phyloP scores from a whole-genome alignment of 2,797 vertebrate species.

The Otus scops region DNA sequence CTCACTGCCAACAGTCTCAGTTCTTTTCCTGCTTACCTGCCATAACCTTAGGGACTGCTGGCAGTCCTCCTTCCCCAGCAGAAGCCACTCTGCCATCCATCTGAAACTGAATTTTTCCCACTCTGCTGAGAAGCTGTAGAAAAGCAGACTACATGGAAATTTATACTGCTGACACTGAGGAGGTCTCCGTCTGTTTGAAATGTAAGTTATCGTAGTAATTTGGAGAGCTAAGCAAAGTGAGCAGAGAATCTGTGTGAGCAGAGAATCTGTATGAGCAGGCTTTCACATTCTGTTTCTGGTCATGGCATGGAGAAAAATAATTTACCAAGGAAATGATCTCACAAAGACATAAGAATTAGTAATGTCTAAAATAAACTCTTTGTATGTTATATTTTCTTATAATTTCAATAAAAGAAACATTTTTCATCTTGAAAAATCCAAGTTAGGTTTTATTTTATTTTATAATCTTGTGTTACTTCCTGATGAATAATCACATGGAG shows the following conservation, averaged over 20 bases:
- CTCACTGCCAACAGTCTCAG: not conserved
- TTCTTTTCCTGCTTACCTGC: not conserved
- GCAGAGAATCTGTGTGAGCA: not conserved
- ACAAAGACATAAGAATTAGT: not conserved
- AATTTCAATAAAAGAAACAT: not conserved
- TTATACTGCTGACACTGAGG: not conserved
- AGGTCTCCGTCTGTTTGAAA: not conserved
- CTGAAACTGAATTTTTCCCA: fast-evolving
- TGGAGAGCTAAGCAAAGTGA: conserved; percentile 7
- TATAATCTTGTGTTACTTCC: not conserved
- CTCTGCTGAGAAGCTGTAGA: not conserved
- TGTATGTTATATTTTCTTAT: not conserved
- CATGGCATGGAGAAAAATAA: not conserved
- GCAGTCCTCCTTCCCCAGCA: not conserved
- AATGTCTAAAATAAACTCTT: not conserved
- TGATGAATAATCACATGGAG: not conserved
- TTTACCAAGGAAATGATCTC: not conserved
- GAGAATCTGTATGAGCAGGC: not conserved
- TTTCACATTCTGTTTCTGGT: not conserved
- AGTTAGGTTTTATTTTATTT: not conserved
- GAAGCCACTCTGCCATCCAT: not conserved
- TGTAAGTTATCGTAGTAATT: not conserved
- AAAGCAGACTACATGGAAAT: not conserved
- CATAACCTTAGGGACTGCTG: not conserved
- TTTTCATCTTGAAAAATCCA: not conserved